Evolutionary conservation across 1,140 invertebrate genomes (phyloP).

Genomic region (Calliphora vicina): DNA sequence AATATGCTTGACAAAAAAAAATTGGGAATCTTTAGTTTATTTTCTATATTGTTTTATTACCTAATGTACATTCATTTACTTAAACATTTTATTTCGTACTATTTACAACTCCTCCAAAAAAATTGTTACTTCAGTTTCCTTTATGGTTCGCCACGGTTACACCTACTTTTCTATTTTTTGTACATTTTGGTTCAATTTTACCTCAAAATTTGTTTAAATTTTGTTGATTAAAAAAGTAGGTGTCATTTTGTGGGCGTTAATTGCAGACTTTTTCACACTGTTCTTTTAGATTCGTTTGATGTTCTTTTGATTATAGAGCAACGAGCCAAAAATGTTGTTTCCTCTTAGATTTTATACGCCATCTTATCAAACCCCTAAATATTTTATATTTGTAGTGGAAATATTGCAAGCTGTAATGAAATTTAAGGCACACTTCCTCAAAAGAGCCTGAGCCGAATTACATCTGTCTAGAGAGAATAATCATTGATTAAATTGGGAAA

Average conservation of each 20-base stretch:
- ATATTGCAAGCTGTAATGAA: background rate
- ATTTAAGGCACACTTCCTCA: slow-evolving; percentile 22
- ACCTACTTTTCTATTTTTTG: slow-evolving; percentile 36
- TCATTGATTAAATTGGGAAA: too few relatives aligned
- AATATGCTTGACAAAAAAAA: slow-evolving; percentile 1
- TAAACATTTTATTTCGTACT: background rate
- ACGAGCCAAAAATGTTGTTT: background rate
- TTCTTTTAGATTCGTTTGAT: background rate
- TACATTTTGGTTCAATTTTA: background rate
- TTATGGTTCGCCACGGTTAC: slow-evolving; percentile 43
- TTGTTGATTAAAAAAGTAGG: slow-evolving; percentile 30
- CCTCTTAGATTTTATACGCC: background rate
- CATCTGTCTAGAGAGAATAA: background rate
- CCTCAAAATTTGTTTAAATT: slow-evolving; percentile 17
- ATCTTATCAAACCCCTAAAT: slow-evolving; percentile 10
- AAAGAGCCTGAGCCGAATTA: background rate
- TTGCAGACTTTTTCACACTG: slow-evolving; percentile 42
- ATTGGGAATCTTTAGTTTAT: background rate
- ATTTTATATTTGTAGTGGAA: background rate
- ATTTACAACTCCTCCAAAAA: background rate
- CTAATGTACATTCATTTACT: background rate
- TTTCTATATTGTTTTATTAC: slow-evolving; percentile 19
- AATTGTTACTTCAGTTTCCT: background rate
- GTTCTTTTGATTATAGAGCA: background rate
- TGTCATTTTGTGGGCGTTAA: slow-evolving; percentile 40